Evolutionary conservation across 2,113 vertebrate genomes (phyloP), one percentile per base, ranked within the genome.

Genomic region (Columba livia): DNA sequence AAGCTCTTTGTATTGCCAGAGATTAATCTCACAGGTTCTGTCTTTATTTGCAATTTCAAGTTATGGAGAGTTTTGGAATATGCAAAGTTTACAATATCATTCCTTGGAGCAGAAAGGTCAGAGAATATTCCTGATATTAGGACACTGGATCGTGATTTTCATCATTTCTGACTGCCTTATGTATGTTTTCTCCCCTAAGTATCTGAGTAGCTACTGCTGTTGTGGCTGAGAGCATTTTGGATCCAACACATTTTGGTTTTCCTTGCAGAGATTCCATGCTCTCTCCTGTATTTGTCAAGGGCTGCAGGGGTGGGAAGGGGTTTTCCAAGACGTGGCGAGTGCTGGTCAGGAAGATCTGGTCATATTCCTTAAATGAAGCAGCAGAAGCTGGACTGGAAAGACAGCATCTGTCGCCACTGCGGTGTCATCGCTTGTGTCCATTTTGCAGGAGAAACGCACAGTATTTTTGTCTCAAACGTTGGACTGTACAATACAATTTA

Each of bases 11-110:
- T 38, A 21, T 85, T 54, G 10, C 47, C 62, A 57, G 36, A 81
- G 61, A 26, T 11, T 36, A 73, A 72, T 61, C 85, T 82, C 78
- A 65, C 84, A 82, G 72, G 17, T 97, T 89, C 44, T 38, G 60
- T 78, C 40, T 72, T 48, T 54, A 79, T 60, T 91, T 42, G 5
- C 21, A 9, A 20, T 79, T 88, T 82, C 24, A 73, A 58, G 84
- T 73, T 65, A 26, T 0, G 5, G 18, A 24, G 70, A 66, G 7
- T 69, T 92, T 83, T 81, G 42, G n/a, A 89, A 31, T 72, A 42
- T 42, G 28, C 23, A 75, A 11, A 53, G 56, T 94, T 84, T 32
- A 11, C 18, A 34, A 5, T 82, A 29, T 29, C 36, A 1, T 70
- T 58, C 58, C 53, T 58, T 15, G 80, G 32, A 88, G 31, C 53